Percentiles rank a stretch among this genome's conserved stretches.
These are phyloP conservation scores for Tipula unca DNA, from an alignment of 2,888 invertebrate species.

Conservation along the genomic window DNA sequence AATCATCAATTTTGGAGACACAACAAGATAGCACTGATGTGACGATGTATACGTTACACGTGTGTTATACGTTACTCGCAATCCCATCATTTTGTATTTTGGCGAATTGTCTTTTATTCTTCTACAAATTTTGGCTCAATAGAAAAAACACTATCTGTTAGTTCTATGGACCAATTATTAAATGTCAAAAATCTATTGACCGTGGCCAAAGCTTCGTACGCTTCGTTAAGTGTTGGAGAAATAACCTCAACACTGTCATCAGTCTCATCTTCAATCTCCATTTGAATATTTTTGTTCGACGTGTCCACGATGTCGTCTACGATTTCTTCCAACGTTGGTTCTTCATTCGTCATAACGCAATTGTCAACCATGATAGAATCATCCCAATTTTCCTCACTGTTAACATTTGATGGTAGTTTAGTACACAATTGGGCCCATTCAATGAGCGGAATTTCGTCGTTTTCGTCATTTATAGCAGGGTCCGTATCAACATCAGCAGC, in stretches of 20 bases:
- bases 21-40: too few relatives aligned
- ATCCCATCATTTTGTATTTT: too few relatives aligned
- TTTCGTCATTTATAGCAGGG: background rate
- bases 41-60: too few relatives aligned
- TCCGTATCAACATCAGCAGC: background rate
- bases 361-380: background rate
- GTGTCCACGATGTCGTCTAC: background rate
- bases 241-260: background rate
- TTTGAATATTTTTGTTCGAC: background rate
- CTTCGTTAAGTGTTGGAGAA: background rate
- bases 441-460: background rate
- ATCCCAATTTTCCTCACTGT: background rate
- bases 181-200: background rate
- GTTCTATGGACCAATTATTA: background rate
- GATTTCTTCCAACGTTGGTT: background rate
- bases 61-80: too few relatives aligned
- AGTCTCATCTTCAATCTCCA: background rate
- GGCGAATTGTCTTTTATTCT: too few relatives aligned
- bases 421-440: background rate
- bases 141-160: background rate
- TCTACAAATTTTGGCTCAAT: background rate
- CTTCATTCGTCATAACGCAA: background rate
- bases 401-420: background rate
- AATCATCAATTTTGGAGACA: too few relatives aligned
- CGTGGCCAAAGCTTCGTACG: background rate